Percentiles rank a stretch among this genome's conserved stretches.
phyloP scores from a whole-genome alignment of 2,888 invertebrate species.

The Microctonus aethiopoides region DNA sequence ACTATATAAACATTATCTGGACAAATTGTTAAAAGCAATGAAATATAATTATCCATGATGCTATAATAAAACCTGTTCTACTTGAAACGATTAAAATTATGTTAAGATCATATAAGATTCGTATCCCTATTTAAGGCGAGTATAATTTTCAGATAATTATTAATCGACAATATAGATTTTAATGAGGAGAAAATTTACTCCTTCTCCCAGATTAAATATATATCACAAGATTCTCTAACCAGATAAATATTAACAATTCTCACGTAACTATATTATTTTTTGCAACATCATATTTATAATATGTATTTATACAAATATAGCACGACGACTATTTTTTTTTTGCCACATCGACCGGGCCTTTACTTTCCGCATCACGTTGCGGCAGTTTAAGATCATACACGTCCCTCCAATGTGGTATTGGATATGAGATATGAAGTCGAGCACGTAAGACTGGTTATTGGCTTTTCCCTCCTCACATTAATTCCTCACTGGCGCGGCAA shows the following conservation, averaged over 20 bases:
- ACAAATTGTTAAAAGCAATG: neutral
- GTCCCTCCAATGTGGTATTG: conserved; percentile 46
- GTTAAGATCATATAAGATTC: conserved; percentile 31
- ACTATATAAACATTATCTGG: neutral
- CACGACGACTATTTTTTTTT: neutral
- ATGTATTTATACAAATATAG: conserved; percentile 4
- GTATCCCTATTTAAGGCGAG: conserved; percentile 26
- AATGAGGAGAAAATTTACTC: conserved; percentile 41
- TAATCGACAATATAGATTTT: conserved; percentile 49
- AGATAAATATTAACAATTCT: neutral
- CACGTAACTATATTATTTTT: neutral
- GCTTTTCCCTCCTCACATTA: conserved; percentile 41
- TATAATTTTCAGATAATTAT: conserved; percentile 53
- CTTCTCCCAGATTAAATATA: neutral
- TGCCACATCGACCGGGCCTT: conserved; percentile 35
- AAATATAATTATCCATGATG: conserved; percentile 13
- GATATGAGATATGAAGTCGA: conserved; percentile 51
- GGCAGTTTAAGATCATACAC: conserved; percentile 51
- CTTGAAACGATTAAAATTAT: conserved; percentile 19
- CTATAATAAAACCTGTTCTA: conserved; percentile 24
- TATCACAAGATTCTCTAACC: neutral
- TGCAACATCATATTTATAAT: neutral
- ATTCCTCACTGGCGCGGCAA: conserved; percentile 33
- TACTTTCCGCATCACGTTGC: conserved; percentile 56
- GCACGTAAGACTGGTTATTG: conserved; percentile 46